A percentile compares a stretch with the other conserved stretches of the same genome.
Evolutionary conservation across 1,140 invertebrate species (phyloP).

Genomic region (Helicoverpa armigera): DNA sequence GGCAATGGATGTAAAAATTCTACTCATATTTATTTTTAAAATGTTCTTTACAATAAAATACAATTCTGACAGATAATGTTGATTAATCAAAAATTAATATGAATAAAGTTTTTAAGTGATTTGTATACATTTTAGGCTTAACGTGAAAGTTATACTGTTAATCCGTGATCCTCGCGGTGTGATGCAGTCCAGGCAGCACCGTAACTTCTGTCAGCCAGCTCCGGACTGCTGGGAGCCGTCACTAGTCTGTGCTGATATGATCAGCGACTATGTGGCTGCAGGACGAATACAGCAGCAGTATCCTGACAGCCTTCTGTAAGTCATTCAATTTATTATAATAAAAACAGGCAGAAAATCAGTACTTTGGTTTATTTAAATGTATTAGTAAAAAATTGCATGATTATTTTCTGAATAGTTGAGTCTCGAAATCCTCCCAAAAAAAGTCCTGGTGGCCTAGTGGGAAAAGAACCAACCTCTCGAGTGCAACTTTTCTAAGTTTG

Average conservation of each 20-base stretch:
- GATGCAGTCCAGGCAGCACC: slow-evolving; percentile 93
- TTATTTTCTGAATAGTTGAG: background rate
- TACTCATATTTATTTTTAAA: too few species aligned
- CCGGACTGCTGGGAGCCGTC: slow-evolving; percentile 93
- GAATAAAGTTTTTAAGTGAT: background rate
- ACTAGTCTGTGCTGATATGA: slow-evolving; percentile 93
- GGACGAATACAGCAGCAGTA: slow-evolving; percentile 89
- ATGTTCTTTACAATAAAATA: too few species aligned
- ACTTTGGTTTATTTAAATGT: too few species aligned
- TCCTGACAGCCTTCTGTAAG: slow-evolving; percentile 91
- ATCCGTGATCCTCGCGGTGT: slow-evolving; percentile 95
- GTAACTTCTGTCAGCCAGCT: slow-evolving; percentile 94
- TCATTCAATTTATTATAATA: slow-evolving; percentile 29
- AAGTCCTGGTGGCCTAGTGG: too few species aligned
- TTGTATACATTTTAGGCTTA: slow-evolving; percentile 87
- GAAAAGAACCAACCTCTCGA: too few species aligned
- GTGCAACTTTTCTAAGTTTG: too few species aligned
- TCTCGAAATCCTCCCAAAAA: too few species aligned
- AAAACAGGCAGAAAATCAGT: too few species aligned
- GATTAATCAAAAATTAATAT: background rate
- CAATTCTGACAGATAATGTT: too few species aligned
- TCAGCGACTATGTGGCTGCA: slow-evolving; percentile 93
- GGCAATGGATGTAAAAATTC: too few species aligned
- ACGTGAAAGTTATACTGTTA: slow-evolving; percentile 92
- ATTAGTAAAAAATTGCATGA: too few species aligned